Base-by-base conservation (phyloP, 2,888 invertebrate genomes). In the Orthosia incerta region DNA sequence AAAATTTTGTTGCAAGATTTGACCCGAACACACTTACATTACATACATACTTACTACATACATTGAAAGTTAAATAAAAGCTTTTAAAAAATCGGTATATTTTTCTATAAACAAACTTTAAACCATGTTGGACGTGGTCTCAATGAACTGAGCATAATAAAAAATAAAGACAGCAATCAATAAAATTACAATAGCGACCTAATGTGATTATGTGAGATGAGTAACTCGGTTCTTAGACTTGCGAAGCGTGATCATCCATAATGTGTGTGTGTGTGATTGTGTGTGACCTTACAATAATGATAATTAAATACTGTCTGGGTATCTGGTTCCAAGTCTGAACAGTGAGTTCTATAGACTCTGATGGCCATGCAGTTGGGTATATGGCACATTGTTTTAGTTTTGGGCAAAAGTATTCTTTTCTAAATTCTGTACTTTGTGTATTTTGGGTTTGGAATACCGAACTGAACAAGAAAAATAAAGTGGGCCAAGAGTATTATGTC, bases 201-300 rank as follows among this genome's bases (percentile, higher is more conserved):
- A 72, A 82, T 64, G 48, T 39, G 9, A 39, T 3, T 26, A n/a
- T 39, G 7, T 72, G 68, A 60, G 71, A 71, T 71, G 71, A 83
- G 83, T 79, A 79, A 64, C 75, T 67, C 48, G 57, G 56, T 60
- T 71, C 57, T 69, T 63, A 74, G 51, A 77, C 74, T 77, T 20
- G 71, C 68, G 53, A 73, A 57, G 80, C 84, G 74, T 84, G 84
- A 70, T 75, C 71, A 31, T 75, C 60, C 73, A 74, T 80, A 86
- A 75, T 72, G 63, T 56, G 70, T 26, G 20, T 62, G 53, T 45
- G 39, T 20, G 16, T 15, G 18, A 73, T 56, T 48, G 45, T 31
- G 39, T 57, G 23, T 80, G 77, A 71, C 72, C 67, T 78, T 59
- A 39, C 51, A 46, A 53, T 57, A 80, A 61, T 56, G 39, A 74